Conservation (phyloP, 2,113 vertebrate species). For the Herpetotheres cachinnans region DNA sequence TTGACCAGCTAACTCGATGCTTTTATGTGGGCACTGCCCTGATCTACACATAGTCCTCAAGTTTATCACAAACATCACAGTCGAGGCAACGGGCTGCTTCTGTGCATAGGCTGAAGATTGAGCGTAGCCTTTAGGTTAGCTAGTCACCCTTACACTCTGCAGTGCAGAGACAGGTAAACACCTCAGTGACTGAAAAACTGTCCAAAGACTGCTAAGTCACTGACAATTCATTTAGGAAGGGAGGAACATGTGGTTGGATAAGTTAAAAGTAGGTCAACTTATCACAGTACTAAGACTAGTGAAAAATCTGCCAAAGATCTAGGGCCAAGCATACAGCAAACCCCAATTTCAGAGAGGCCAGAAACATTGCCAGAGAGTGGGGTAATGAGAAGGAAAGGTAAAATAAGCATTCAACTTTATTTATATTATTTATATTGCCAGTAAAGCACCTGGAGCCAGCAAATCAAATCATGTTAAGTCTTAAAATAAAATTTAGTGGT, state of each 20-base stretch:
- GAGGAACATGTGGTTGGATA: background rate
- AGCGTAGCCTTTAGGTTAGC: background rate
- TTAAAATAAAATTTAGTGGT: background rate
- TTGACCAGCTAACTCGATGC: background rate
- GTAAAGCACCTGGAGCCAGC: background rate
- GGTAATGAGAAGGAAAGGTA: background rate
- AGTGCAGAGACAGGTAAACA: background rate
- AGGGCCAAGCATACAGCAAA: background rate
- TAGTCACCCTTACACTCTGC: background rate
- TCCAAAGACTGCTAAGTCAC: background rate
- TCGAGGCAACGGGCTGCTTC: background rate
- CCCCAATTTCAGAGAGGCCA: background rate
- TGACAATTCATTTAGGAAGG: background rate
- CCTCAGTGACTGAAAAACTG: background rate
- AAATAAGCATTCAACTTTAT: background rate
- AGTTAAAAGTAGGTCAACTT: background rate
- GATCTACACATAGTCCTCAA: background rate
- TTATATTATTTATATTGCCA: background rate
- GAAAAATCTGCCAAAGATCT: background rate
- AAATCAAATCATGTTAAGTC: background rate
- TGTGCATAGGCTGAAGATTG: fast-evolving
- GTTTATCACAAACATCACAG: background rate
- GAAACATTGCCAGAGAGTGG: background rate
- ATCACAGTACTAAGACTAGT: background rate
- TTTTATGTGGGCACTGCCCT: background rate